phyloP scores from a whole-genome alignment of 2,113 vertebrate genomes.

The Myanophis thanlyinensis region DNA sequence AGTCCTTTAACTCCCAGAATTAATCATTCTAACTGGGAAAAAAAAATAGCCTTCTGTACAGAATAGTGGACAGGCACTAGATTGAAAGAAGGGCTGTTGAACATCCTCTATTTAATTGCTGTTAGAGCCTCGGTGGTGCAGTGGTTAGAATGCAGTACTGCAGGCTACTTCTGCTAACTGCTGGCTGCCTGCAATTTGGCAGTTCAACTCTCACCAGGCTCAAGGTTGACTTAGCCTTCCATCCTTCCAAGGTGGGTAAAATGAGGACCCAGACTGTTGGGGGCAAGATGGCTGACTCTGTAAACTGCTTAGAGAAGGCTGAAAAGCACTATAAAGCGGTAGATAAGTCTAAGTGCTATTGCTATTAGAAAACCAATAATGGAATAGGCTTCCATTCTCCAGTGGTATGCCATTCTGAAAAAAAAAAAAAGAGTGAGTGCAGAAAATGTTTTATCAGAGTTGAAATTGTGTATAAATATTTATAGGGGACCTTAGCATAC shows the following conservation, averaged over 20 bases:
- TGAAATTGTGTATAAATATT: conserved; percentile 9
- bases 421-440: neutral
- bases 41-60: neutral
- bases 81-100: neutral
- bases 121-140: no score
- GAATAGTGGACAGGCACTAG: neutral
- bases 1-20: neutral
- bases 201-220: no score
- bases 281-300: no score
- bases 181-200: no score
- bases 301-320: no score
- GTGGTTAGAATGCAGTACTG: no score
- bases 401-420: neutral
- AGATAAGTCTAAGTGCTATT: no score
- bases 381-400: neutral
- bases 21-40: neutral
- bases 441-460: neutral
- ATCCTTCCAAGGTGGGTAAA: no score
- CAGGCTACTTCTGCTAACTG: no score
- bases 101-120: neutral
- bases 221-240: no score
- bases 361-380: neutral
- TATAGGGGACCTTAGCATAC: neutral
- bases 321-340: no score
- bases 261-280: no score